Evolutionary conservation across 2,797 vertebrate genomes (phyloP), one percentile per base, ranked within the genome.

Genomic region (Rhinella marina): DNA sequence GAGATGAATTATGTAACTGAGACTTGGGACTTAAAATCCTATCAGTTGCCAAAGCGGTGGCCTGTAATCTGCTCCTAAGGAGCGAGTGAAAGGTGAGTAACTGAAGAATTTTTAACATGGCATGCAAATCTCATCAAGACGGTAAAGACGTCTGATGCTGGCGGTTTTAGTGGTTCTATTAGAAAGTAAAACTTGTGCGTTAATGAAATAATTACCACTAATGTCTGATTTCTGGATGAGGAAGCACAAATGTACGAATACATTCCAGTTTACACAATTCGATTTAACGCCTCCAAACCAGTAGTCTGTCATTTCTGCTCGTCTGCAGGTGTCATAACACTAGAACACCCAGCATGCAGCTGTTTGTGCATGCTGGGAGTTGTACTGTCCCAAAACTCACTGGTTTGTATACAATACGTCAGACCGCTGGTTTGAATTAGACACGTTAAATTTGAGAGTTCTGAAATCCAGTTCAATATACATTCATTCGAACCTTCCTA

Each of bases 221-320:
- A 54, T 25, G 73, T n/a, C 72, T 21, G 73, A 56, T 89, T 93
- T 72, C 21, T 61, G 92, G 92, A 94, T 78, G 92, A 94, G 94
- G 94, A 96, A 95, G 93, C 94, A 94, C 92, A 86, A 91, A 91
- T 79, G n/a, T 70, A 93, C 87, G 89, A 92, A 93, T 90, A 94
- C 91, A 90, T 92, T 92, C 92, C 91, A 88, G 88, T 86, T 88
- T 90, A 70, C 88, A 89, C 86, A 90, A 27, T 16, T 32, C 13
- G 29, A 41, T 52, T 61, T 84, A 8, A 25, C 27, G 48, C 16
- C 16, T 64, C 14, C 29, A 32, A 8, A n/a, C 3, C 59, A 0
- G 14, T 12, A 16, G 75, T 14, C 29, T 27, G 16, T 48, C 70
- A 48, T 9, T 32, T 72, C 14, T 41, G 70, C 70, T 29, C 11